Evolutionary conservation across 2,797 vertebrate species (phyloP).

Genomic region (Acanthornis magna): DNA sequence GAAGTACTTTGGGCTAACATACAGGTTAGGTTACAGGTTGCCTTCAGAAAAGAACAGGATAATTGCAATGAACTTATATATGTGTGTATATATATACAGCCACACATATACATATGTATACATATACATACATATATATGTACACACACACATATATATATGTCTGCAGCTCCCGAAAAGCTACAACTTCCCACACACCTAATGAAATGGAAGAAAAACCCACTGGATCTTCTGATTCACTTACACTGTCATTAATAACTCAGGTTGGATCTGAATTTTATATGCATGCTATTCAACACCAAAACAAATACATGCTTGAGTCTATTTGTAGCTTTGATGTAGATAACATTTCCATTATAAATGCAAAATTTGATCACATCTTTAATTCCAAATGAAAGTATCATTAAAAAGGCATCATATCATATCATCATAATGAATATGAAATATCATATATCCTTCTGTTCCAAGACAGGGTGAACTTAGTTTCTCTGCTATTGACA

Average conservation of each 20-base stretch:
- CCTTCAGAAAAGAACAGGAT: neutral
- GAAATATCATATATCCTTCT: neutral
- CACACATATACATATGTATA: too few species aligned
- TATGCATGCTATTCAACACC: neutral
- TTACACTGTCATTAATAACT: neutral
- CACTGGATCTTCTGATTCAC: neutral
- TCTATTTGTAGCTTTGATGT: neutral
- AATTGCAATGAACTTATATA: neutral
- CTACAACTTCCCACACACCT: neutral
- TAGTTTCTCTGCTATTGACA: neutral
- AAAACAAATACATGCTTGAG: neutral
- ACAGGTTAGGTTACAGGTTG: neutral
- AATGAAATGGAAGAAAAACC: neutral
- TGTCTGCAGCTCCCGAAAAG: neutral
- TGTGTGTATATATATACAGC: neutral
- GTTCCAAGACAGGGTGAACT: neutral
- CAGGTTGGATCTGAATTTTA: neutral
- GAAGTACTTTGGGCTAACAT: neutral
- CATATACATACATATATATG: too few species aligned
- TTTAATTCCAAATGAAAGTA: constrained; percentile 7
- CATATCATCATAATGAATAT: neutral
- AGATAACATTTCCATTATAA: neutral
- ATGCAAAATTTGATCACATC: neutral
- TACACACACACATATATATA: neutral
- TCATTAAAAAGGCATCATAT: neutral